Evolutionary conservation across 2,888 invertebrate genomes (phyloP), one percentile per base, ranked within the genome.

Genomic region (Parnassius glacialis): DNA sequence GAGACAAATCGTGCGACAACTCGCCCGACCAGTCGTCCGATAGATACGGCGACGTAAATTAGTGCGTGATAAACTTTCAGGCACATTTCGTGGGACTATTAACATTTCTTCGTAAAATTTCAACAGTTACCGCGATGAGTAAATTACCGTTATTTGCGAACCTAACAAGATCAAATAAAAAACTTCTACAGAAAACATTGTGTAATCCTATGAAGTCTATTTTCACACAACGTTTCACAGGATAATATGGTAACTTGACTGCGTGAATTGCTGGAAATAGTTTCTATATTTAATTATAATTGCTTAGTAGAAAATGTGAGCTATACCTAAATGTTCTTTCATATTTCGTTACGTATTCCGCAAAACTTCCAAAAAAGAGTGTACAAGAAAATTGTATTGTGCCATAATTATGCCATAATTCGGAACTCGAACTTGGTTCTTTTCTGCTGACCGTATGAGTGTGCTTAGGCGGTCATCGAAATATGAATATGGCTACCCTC

Each of bases 21-120:
- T 65, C 59, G 65, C 43, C 55, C 64, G 67, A 72, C 68, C 51
- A 54, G 67, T 73, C 69, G 69, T 44, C 34, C 64, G 65, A 74
- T 66, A 50, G 44, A 59, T 71, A 69, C 57, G n/a, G 1, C 48
- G 62, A 60, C 65, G 64, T 67, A 70, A 74, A 78, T 75, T 73
- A 76, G 77, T 78, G 78, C 74, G 77, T 75, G 74, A 74, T 79
- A 79, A 79, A 75, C 71, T 70, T 76, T 69, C 59, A 68, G 73
- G 70, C 72, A 68, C 71, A 71, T 75, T 74, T 70, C 71, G 72
- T 75, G 69, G 71, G 68, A 65, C 71, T 71, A 74, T 66, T 70
- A 74, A 70, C 64, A 64, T 75, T 74, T 72, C 65, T 70, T 68
- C 64, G 68, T 71, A 64, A 74, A 75, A 74, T 75, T 75, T 75